phyloP scores from a whole-genome alignment of 2,797 vertebrate genomes.

The Sparidentex hasta region DNA sequence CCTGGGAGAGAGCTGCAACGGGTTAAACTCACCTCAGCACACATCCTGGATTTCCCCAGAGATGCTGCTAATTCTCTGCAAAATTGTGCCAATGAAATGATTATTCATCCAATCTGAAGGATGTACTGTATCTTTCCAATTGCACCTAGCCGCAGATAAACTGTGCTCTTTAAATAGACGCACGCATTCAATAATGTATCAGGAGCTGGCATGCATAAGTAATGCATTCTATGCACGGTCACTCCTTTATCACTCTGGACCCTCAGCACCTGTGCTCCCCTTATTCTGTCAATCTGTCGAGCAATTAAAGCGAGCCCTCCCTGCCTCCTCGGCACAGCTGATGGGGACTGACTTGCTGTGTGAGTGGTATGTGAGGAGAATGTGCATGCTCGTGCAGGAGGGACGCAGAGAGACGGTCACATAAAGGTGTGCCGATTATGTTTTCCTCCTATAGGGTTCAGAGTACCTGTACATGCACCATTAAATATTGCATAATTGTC shows the following conservation, averaged over 20 bases:
- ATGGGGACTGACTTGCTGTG: not conserved
- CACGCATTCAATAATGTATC: conserved; percentile 51
- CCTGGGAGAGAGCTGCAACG: not conserved
- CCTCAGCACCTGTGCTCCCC: conserved; percentile 38
- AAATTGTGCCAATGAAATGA: conserved; percentile 45
- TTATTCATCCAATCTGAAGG: conserved; percentile 24
- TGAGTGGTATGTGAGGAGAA: conserved; percentile 16
- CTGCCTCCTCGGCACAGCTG: conserved; percentile 20
- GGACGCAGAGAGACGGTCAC: not conserved
- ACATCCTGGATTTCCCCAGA: conserved; percentile 30
- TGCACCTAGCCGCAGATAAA: conserved; percentile 46
- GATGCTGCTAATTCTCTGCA: conserved; percentile 8
- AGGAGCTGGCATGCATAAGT: conserved; percentile 50
- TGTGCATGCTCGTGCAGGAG: conserved; percentile 1
- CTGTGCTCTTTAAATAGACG: conserved; percentile 38
- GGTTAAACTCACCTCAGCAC: conserved; percentile 17
- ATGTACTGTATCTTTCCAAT: conserved; percentile 17
- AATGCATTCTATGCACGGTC: conserved; percentile 58
- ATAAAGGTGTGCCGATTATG: conserved; percentile 5
- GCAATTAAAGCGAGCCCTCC: conserved; percentile 58
- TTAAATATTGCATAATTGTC: conserved; percentile 39
- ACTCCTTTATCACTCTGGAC: conserved; percentile 49
- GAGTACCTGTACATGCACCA: conserved; percentile 6
- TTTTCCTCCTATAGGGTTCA: conserved; percentile 20
- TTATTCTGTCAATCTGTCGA: conserved; percentile 64